phyloP scores from a whole-genome alignment of 2,888 invertebrate species.

The Geotrupes spiniger region DNA sequence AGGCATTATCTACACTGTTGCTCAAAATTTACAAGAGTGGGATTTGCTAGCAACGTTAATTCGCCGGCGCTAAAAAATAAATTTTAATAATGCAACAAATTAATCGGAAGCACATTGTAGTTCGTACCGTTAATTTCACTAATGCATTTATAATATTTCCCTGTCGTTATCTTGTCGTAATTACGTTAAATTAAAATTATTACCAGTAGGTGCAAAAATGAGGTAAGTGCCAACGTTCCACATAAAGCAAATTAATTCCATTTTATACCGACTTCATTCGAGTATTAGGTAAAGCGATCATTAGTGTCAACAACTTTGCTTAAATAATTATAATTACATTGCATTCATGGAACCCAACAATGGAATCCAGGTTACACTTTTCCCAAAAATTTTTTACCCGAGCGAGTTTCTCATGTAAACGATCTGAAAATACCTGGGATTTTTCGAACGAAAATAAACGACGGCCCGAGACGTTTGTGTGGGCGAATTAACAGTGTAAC shows the following conservation, averaged over 20 bases:
- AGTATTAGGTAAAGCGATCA: too few species aligned
- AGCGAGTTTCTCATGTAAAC: too few species aligned
- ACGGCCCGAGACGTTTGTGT: slow-evolving; percentile 5
- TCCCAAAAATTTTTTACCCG: too few species aligned
- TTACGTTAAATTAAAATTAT: slow-evolving; percentile 19
- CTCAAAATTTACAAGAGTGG: slow-evolving; percentile 6
- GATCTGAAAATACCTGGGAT: too few species aligned
- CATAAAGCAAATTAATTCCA: slow-evolving; percentile 10
- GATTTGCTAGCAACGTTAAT: background rate
- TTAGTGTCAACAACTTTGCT: too few species aligned
- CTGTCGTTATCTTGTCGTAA: slow-evolving; percentile 16
- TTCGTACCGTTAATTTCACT: slow-evolving; percentile 3
- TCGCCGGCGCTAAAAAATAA: too few species aligned
- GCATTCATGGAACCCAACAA: too few species aligned
- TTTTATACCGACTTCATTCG: background rate
- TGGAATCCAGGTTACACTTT: too few species aligned
- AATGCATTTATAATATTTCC: slow-evolving; percentile 5
- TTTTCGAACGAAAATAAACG: too few species aligned
- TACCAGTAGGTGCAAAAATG: slow-evolving; percentile 16
- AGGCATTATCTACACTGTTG: slow-evolving; percentile 22
- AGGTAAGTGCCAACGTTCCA: slow-evolving; percentile 17
- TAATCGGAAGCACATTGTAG: too few species aligned
- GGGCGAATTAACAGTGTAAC: slow-evolving; percentile 36
- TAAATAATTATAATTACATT: too few species aligned
- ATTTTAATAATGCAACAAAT: too few species aligned